Evolutionary conservation across 2,113 vertebrate species (phyloP), one percentile per base, ranked within the genome.

Genomic region (Bubalus kerabau): DNA sequence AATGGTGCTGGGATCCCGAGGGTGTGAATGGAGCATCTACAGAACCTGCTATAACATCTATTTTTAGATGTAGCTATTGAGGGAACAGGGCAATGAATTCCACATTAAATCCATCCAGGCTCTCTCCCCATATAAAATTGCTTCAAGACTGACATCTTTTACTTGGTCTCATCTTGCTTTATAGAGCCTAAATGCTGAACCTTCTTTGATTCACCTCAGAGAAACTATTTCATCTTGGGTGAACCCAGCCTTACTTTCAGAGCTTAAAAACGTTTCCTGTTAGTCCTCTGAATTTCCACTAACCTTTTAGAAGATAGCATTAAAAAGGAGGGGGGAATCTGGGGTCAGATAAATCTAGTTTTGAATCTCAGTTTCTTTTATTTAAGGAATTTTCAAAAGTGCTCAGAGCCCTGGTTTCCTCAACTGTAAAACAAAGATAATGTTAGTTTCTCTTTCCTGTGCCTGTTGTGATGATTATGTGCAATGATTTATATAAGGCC

Each of bases 261-360:
- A 87, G 32, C 48, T 94, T 87, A 91, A 90, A 96, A 87, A 86
- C 76, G 7, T 85, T 96, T 97, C 76, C 56, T 24, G 91, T 76
- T 62, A 94, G 30, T 85, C 30, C 15, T n/a, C n/a, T 56, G 30
- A 87, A 94, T 88, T 90, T 94, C 83, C 80, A 84, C 15, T 76
- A 40, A 56, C 9, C 40, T 76, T 40, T 86, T 59, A 85, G 50
- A 96, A 40, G 59, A 78, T 5, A 90, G 24, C 13, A 36, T 48
- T 67, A 71, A 24, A 67, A 40, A 36, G 48, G 21, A 24, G 32
- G 13, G 23, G 30, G 28, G 36, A 64, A 57, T 64, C n/a, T 78
- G 50, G 32, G 17, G 21, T 96, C 62, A 46, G 56, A 84, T 88
- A 78, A 90, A 78, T n/a, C 94, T 48, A 14, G 14, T 85, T 90